These are phyloP conservation scores for Drosophila sucinea DNA, from an alignment of 1,140 invertebrate genomes.

Conservation along the genomic window DNA sequence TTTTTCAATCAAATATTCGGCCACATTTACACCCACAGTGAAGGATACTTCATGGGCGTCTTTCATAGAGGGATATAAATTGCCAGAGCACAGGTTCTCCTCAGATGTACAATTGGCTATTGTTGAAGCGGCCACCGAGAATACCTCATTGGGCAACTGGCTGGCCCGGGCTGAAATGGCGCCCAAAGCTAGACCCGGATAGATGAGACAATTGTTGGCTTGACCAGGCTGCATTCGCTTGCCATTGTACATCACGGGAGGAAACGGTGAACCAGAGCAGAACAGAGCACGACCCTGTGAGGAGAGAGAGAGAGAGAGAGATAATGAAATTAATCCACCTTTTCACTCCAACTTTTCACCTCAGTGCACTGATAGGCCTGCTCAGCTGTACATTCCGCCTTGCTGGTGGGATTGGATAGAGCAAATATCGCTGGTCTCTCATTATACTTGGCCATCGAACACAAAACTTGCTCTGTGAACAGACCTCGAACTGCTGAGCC, in stretches of 20 bases:
- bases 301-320: background rate
- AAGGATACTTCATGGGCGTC: conserved; percentile 94
- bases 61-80: conserved; percentile 95
- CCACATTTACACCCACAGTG: conserved; percentile 92
- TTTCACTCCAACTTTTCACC: conserved; percentile 52
- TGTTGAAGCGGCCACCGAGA: conserved; percentile 93
- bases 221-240: conserved; percentile 93
- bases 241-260: conserved; percentile 90
- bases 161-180: conserved; percentile 90
- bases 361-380: conserved; percentile 93
- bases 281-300: conserved; percentile 84
- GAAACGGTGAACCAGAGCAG: conserved; percentile 96
- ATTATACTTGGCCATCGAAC: conserved; percentile 87
- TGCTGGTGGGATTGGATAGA: conserved; percentile 96
- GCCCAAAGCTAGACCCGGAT: conserved; percentile 96
- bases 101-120: conserved; percentile 92
- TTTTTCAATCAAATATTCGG: conserved; percentile 91
- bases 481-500: conserved; percentile 92
- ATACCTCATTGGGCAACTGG: conserved; percentile 93
- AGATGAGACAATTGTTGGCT: conserved; percentile 98
- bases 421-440: conserved; percentile 92
- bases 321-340: background rate
- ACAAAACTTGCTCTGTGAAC: conserved; percentile 92
- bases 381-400: conserved; percentile 98
- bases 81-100: conserved; percentile 91